Conservation (phyloP, 2,797 vertebrate species). For the Valencia hispanica region DNA sequence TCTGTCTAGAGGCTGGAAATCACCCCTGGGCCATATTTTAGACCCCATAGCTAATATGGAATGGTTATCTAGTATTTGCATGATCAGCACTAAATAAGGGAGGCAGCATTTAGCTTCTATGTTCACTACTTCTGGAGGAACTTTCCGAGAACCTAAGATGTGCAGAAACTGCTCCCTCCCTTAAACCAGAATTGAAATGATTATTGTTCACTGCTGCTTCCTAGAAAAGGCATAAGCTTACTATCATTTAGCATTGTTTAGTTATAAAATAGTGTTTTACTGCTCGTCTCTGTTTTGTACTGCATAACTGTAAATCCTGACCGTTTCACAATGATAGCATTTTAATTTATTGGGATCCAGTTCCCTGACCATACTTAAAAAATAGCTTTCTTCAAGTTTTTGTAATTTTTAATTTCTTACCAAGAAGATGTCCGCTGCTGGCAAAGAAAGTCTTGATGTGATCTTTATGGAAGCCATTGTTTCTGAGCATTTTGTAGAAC, state of each 20-base stretch:
- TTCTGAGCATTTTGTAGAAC: conserved; percentile 82
- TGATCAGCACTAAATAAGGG: too few relatives aligned
- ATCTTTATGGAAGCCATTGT: conserved; percentile 83
- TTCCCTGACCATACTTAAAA: neutral
- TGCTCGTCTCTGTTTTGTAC: neutral
- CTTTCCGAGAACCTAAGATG: neutral
- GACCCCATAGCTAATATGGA: too few relatives aligned
- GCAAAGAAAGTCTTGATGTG: conserved; percentile 86
- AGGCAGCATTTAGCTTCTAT: neutral
- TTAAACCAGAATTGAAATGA: neutral
- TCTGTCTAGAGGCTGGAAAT: too few relatives aligned
- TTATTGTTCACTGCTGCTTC: neutral
- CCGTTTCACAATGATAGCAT: neutral
- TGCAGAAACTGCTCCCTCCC: neutral
- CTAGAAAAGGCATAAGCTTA: neutral
- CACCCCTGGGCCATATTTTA: too few relatives aligned
- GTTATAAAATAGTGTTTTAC: neutral
- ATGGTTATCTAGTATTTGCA: too few relatives aligned
- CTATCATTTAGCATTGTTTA: neutral
- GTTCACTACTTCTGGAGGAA: neutral
- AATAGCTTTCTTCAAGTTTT: neutral
- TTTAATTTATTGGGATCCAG: neutral
- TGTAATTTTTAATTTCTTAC: conserved; percentile 49
- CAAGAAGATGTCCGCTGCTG: conserved; percentile 77
- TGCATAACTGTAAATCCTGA: neutral